Base-by-base conservation (phyloP, 2,888 invertebrate species). In the Drosophila setosimentum region DNA sequence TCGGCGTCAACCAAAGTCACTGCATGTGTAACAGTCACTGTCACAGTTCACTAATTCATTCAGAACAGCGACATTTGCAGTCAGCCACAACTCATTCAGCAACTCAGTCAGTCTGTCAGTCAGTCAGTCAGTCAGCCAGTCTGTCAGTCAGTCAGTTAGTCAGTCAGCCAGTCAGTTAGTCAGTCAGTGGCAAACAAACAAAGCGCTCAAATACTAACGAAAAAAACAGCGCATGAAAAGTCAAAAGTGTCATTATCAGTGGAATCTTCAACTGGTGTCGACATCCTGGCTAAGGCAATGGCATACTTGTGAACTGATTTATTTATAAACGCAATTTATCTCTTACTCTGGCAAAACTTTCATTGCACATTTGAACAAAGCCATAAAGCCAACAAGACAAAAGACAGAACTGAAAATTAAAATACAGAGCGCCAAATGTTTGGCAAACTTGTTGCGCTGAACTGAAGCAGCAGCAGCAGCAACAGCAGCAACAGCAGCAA, bases 241-340 rank as follows among this genome's bases (percentile, higher is more conserved):
- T 50, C 67, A 73, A 68, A 68, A 48, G 68, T 66, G 64, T 60
- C 67, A 76, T 35, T 45, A 71, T 53, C 76, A 48, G 69, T 69
- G 64, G 65, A 65, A 76, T 32, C 51, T 68, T 54, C 73, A 59
- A 49, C 78, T 72, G 79, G 51, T 70, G 70, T 55, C 77, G 65
- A 74, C 70, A 78, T 84, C 73, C 77, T 73, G 77, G 57, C 61
- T 33, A 57, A 69, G 68, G 65, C 79, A 68, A 75, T 68, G 79
- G 55, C 67, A 74, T 66, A 62, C 70, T 74, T 83, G 58, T 61
- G 66, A 77, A 71, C 82, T 89, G 87, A 89, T 86, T 89, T 86
- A 89, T 89, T 89, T 89, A 77, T 87, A 87, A 77, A 87, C 87
- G 71, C 78, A 78, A 71, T 89, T 84, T 89, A 78, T 84, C 76